Evolutionary conservation across 2,113 vertebrate genomes (phyloP), one percentile per base, ranked within the genome.

Genomic region (Carassius auratus): DNA sequence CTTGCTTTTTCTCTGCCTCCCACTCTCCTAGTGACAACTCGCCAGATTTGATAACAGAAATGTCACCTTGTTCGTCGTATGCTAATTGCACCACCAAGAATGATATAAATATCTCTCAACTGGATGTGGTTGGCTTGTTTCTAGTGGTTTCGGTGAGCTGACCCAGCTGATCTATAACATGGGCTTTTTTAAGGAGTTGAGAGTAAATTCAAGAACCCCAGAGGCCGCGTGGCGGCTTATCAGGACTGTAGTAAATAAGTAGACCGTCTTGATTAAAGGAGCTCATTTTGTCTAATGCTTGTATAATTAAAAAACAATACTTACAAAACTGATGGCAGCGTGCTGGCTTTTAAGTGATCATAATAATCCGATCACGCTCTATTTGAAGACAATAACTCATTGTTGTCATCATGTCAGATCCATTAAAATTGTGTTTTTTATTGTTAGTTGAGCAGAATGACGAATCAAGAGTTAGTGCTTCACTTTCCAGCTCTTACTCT

Each of bases 401-500:
- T 62, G 36, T 79, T 57, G 62, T 8, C 59, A 64, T 64, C 13
- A 50, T 17, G 13, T 66, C 10, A 48, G 21, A 9, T 23, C 33
- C 21, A 62, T 79, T 62, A 62, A 23, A 85, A 68, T 21, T 9
- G 23, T 36, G 23, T 45, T 75, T 76, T 62, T 33, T 61, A 52
- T 45, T 52, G 21, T 26, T 71, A 82, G 66, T 80, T 84, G 84
- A 86, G 89, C 85, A 52, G 86, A 88, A 92, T 90, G 88, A 89
- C 14, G 64, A 89, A 88, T 87, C 88, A 69, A 91, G 86, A 91
- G 85, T 85, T 84, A 80, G 85, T 81, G 87, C 88, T 84, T 81
- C 84, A 74, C 90, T 90, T 91, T 75, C 76, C 76, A 68, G 89
- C 89, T 91, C 88, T 91, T 88, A 88, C 93, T 93, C 89, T 89